Evolutionary conservation across 2,113 vertebrate species (phyloP).

Genomic region (Gyps fulvus): DNA sequence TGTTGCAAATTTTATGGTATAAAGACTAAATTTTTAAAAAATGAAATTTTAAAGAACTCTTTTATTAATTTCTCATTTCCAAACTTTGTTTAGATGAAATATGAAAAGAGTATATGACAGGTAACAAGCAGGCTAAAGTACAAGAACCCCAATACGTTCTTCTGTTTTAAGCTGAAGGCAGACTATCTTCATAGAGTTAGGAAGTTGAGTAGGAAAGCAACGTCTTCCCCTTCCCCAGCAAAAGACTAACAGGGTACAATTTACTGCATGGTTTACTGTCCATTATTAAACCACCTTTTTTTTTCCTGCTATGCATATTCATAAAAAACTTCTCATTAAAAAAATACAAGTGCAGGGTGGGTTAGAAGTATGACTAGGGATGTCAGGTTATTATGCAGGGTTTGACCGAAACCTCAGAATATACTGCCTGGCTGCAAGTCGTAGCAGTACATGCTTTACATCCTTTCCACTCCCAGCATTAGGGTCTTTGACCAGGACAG

Average conservation of each 20-base stretch:
- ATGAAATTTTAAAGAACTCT: background rate
- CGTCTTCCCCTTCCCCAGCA: accelerated
- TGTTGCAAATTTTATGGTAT: background rate
- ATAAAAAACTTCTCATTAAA: background rate
- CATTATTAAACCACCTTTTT: background rate
- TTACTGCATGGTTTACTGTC: background rate
- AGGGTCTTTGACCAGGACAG: background rate
- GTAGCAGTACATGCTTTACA: background rate
- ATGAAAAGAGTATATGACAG: background rate
- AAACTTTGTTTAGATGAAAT: background rate
- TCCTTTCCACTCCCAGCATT: accelerated
- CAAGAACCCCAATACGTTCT: background rate
- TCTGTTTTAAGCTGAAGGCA: background rate
- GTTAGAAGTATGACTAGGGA: background rate
- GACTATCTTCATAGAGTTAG: background rate
- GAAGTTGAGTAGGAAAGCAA: background rate
- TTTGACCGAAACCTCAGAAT: background rate
- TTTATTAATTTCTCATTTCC: background rate
- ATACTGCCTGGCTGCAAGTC: background rate
- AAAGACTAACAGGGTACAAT: background rate
- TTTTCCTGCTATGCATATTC: background rate
- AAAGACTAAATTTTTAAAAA: background rate
- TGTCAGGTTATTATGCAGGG: background rate
- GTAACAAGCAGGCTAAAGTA: background rate
- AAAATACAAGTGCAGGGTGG: background rate